Conservation (phyloP, 2,797 vertebrate species). For the Monodelphis domestica region DNA sequence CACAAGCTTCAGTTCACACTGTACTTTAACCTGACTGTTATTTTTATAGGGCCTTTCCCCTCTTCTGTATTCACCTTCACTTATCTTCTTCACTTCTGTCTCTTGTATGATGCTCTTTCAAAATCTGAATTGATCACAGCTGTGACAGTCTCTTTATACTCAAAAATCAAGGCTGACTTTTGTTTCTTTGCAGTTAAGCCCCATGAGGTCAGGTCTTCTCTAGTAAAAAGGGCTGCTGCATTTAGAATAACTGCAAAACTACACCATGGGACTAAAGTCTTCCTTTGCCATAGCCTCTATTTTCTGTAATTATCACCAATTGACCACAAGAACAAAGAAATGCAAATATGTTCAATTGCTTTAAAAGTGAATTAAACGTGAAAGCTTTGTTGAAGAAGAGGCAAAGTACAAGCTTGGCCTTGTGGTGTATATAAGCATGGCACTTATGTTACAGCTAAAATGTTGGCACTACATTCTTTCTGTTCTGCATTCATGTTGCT, state of each 20-base stretch:
- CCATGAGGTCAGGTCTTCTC: not conserved
- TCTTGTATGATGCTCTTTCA: not conserved
- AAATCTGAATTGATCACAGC: not conserved
- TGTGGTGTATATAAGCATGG: not conserved
- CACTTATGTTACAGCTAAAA: not conserved
- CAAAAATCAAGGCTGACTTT: not conserved
- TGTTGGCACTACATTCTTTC: not conserved
- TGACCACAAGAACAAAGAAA: not conserved
- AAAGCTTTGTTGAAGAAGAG: not conserved
- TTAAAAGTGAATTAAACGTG: not conserved
- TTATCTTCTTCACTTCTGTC: not conserved
- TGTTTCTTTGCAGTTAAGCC: not conserved
- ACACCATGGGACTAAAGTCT: not conserved
- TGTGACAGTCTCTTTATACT: not conserved
- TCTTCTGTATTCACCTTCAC: not conserved
- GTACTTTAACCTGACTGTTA: not conserved
- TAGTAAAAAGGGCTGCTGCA: not conserved
- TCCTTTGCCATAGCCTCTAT: not conserved
- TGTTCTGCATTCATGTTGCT: not conserved
- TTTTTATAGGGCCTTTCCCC: not conserved
- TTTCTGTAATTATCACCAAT: not conserved
- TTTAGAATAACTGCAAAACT: not conserved
- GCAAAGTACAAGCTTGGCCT: not conserved
- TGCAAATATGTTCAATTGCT: not conserved
- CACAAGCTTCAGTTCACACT: not conserved